Base-by-base conservation (phyloP, 2,113 vertebrate species). In the Sardina pilchardus region DNA sequence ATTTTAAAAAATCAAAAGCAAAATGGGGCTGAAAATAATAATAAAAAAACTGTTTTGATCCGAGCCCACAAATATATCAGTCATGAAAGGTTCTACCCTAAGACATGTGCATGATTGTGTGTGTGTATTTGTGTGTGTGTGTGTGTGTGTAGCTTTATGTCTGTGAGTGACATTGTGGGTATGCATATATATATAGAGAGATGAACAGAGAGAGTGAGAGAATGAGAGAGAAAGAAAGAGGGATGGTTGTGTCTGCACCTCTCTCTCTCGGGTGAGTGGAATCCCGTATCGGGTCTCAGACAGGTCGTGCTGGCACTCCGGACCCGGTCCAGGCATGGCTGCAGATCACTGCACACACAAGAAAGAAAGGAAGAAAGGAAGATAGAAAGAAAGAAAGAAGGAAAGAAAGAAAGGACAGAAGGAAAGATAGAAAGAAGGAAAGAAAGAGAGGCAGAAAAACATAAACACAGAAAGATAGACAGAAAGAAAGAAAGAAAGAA, bases 301-400 rank as follows among this genome's bases (percentile, higher is more conserved):
- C 98, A 99, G 92, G 97, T 99, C 94, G 98, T 98, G 96, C 98
- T 99, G 97, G 98, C 97, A 96, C 98, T 99, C 95, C 97, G 97
- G 95, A 97, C 96, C 96, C 98, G 97, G 96, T 98, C 97, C 97
- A 99, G 95, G 90, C 96, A 96, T 88, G 98, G 97, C 97, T 98
- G 98, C 90, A 99, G 97, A 96, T 99, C 98, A 93, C 98, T 99
- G 97, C 93, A 95, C 94, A 95, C 94, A 95, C 91, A 94, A 94
- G 95, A 95, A 94, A 95, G 94, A 94, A 96, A 94, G 93, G 94
- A 47, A 87, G 82, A 47, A 94, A 96, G 93, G 94, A 92, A 92
- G 82, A 47, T 94, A 96, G 93, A 94, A 92, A 92, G 93, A 94
- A 94, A 96, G 93, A 95, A 95, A 96, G 94, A 95, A 94, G 95